Base-by-base conservation (phyloP, 2,113 vertebrate species). In the Paramormyrops kingsleyae region DNA sequence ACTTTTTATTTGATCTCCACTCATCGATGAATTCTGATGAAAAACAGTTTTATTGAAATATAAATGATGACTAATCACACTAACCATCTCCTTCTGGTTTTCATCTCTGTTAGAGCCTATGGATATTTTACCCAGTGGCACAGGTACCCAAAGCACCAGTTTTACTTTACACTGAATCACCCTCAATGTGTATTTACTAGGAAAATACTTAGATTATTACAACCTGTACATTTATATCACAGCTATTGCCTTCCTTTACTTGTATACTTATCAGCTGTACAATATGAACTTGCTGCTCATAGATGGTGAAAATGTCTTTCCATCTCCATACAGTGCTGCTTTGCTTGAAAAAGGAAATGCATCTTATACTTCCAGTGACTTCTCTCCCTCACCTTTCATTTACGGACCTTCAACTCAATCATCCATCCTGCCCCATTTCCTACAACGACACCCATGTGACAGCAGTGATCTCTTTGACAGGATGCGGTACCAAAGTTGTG, bases 401-500 rank as follows among this genome's bases (percentile, higher is more conserved):
- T 46, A 21, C 19, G 0, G 92, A 93, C 12, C 92, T 96, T 52
- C 93, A 95, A 91, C 94, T 95, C 89, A 96, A 96, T 91, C 94
- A 93, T 91, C 91, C 93, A 74, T 88, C 90, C 88, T 96, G 95
- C 52, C 93, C 93, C 0, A 50, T 96, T 88, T 83, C 5, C 62
- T 89, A 92, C 90, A 96, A 96, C 77, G 86, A 2, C 88, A 96
- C 95, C 44, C 92, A 96, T 86, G 88, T 96, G 87, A 94, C 86
- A 0, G 93, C 94, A 1, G 12, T 0, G 42, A 94, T 96, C 92
- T 15, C 94, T 4, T 19, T 95, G 86, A 66, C 5, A 0, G 92
- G 93, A 92, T 96, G 95, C 7, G 95, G 95, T 84, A 96, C 95
- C 74, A 92, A 93, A 92, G 85, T 42, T 85, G 92, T 95, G 94